These are phyloP conservation scores for Samia ricini DNA, from an alignment of 1,140 invertebrate species.

Conservation along the genomic window DNA sequence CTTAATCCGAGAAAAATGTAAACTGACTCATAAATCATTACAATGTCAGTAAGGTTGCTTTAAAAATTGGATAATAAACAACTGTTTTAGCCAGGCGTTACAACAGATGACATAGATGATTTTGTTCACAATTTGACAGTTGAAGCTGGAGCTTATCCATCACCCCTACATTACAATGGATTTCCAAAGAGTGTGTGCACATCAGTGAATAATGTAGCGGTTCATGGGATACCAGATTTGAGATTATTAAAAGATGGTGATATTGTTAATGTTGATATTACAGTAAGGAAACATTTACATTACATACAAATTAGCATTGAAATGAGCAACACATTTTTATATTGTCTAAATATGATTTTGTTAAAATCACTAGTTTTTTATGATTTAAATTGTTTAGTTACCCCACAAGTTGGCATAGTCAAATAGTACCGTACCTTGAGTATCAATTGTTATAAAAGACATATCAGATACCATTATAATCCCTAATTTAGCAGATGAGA, in stretches of 20 bases:
- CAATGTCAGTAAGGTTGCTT: neutral
- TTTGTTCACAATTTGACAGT: slow-evolving; percentile 86
- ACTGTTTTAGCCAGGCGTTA: slow-evolving; percentile 86
- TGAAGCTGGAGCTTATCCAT: slow-evolving; percentile 90
- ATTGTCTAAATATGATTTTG: no score
- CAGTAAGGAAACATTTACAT: slow-evolving; percentile 78
- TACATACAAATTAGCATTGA: neutral
- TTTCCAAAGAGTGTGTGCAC: slow-evolving; percentile 97
- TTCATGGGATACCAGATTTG: slow-evolving; percentile 96
- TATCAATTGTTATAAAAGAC: no score
- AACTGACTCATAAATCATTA: neutral
- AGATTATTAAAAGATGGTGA: slow-evolving; percentile 90
- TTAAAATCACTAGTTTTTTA: no score
- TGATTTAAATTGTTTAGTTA: no score
- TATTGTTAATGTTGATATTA: slow-evolving; percentile 95
- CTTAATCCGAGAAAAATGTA: neutral
- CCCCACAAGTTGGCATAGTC: no score
- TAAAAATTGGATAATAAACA: neutral
- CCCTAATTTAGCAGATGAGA: no score
- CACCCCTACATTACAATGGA: slow-evolving; percentile 89
- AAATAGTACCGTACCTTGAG: no score
- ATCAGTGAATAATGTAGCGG: slow-evolving; percentile 96
- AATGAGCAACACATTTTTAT: neutral
- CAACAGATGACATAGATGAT: slow-evolving; percentile 92
- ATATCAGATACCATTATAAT: no score